Percentiles rank a stretch among this genome's conserved stretches.
phyloP scores from a whole-genome alignment of 1,140 invertebrate species.

The Agrypnia vestita region DNA sequence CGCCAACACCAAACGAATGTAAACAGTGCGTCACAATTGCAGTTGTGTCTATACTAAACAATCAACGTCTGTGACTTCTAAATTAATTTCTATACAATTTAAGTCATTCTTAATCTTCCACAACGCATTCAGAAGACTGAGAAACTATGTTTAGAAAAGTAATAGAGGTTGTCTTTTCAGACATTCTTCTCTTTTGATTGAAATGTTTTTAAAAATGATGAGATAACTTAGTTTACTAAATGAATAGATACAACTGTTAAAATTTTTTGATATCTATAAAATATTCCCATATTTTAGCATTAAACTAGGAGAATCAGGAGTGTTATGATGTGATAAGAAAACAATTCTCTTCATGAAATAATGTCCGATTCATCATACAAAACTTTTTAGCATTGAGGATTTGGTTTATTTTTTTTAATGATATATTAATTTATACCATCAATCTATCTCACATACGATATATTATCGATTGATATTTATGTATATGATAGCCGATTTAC shows the following conservation, averaged over 20 bases:
- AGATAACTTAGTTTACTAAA: too few species aligned
- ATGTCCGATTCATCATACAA: conserved; percentile 10
- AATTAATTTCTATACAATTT: too few species aligned
- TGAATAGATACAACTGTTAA: too few species aligned
- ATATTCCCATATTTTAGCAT: conserved; percentile 26
- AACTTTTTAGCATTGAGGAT: conserved; percentile 12
- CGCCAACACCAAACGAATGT: conserved; percentile 70
- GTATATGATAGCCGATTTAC: conserved; percentile 23
- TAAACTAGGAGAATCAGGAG: not conserved
- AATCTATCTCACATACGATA: not conserved
- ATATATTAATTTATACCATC: conserved; percentile 28
- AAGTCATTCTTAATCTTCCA: conserved; percentile 2
- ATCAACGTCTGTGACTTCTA: not conserved
- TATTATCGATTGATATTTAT: conserved; percentile 7
- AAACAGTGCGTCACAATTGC: conserved; percentile 47
- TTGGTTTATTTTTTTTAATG: conserved; percentile 33
- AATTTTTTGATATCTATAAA: not conserved
- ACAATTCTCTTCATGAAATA: not conserved
- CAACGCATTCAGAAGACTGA: not conserved
- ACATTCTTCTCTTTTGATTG: too few species aligned
- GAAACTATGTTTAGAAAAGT: not conserved
- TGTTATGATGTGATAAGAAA: not conserved
- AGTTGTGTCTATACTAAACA: not conserved
- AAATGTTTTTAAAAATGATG: too few species aligned
- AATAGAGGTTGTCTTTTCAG: not conserved